Evolutionary conservation across 2,888 invertebrate species (phyloP).

Genomic region (Mystacides longicornis): DNA sequence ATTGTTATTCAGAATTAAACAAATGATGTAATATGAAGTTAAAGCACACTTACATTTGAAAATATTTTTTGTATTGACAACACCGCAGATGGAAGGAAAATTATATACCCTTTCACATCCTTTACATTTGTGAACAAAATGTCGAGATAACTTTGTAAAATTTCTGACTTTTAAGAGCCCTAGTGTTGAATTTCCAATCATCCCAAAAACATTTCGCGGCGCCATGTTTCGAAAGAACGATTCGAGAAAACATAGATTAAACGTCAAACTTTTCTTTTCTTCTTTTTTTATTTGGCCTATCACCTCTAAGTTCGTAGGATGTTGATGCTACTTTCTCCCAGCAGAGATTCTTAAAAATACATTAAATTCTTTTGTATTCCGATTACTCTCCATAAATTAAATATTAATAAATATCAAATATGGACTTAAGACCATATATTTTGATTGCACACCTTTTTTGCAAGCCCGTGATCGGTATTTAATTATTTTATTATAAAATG

Average conservation of each 20-base stretch:
- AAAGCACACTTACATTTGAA: conserved; percentile 44
- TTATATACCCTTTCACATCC: conserved; percentile 39
- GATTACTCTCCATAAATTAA: too few relatives aligned
- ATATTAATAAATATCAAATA: too few relatives aligned
- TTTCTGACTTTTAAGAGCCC: conserved; percentile 45
- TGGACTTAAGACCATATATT: too few relatives aligned
- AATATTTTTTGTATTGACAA: conserved; percentile 36
- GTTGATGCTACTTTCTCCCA: too few relatives aligned
- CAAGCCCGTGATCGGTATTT: too few relatives aligned
- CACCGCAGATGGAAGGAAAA: conserved; percentile 34
- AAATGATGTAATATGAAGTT: conserved; percentile 43
- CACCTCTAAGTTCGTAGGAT: too few relatives aligned
- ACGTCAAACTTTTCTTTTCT: not conserved
- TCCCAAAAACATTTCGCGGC: conserved; percentile 52
- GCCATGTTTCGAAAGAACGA: conserved; percentile 27
- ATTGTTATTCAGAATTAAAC: too few relatives aligned
- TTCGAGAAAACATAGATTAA: not conserved
- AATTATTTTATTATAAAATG: too few relatives aligned
- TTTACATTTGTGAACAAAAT: conserved; percentile 47
- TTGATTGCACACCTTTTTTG: too few relatives aligned
- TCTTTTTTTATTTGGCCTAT: too few relatives aligned
- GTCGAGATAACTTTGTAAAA: conserved; percentile 43
- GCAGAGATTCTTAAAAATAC: too few relatives aligned
- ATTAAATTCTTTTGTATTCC: too few relatives aligned
- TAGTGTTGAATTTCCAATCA: conserved; percentile 51